Evolutionary conservation across 2,888 invertebrate genomes (phyloP).

Genomic region (Tuberolachnus salignus): DNA sequence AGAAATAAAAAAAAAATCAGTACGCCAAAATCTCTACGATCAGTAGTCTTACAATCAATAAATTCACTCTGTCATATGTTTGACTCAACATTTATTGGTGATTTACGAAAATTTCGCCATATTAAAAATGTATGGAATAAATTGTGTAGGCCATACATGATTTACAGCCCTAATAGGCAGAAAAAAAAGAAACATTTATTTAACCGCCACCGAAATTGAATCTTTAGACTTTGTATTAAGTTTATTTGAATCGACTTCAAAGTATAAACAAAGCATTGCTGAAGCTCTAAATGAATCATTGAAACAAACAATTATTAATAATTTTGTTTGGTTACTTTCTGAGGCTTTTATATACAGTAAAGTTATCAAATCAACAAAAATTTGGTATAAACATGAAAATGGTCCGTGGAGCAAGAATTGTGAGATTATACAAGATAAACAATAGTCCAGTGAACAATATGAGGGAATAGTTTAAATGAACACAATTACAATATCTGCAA

Average conservation of each 20-base stretch:
- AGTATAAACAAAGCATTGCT: slow-evolving; percentile 17
- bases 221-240: slow-evolving; percentile 24
- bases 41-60: neutral
- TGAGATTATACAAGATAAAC: slow-evolving; percentile 23
- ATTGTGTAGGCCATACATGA: neutral
- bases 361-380: slow-evolving; percentile 49
- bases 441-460: neutral
- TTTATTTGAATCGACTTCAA: slow-evolving; percentile 2
- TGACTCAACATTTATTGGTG: slow-evolving; percentile 3
- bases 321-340: slow-evolving; percentile 39
- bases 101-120: neutral
- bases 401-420: slow-evolving; percentile 28
- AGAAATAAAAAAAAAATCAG: slow-evolving; percentile 61
- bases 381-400: slow-evolving; percentile 38
- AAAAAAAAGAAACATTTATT: neutral
- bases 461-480: neutral
- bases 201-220: slow-evolving; percentile 14
- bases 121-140: slow-evolving; percentile 11
- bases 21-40: slow-evolving; percentile 59
- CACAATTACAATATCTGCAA: neutral
- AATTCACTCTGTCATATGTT: neutral
- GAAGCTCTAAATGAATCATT: neutral
- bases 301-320: slow-evolving; percentile 13
- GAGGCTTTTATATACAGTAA: slow-evolving; percentile 17
- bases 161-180: neutral